phyloP scores from a whole-genome alignment of 2,888 invertebrate species.

The Stenurella melanura region DNA sequence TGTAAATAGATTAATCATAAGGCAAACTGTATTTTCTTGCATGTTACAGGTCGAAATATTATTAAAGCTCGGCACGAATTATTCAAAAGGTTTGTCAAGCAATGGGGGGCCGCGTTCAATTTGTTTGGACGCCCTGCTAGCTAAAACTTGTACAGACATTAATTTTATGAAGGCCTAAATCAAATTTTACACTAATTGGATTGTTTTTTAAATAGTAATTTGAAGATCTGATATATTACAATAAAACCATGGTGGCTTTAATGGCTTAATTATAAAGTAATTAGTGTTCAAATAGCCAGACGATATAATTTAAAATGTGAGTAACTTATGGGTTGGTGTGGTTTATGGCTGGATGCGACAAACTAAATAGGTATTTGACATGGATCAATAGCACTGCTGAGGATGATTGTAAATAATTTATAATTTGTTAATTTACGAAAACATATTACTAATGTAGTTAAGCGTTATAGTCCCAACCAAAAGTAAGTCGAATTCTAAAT shows the following conservation, averaged over 20 bases:
- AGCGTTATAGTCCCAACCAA: no score
- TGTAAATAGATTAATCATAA: neutral
- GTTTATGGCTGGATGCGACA: neutral
- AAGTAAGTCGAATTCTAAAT: no score
- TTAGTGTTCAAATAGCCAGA: neutral
- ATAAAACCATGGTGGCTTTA: neutral
- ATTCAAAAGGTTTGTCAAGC: conserved; percentile 12
- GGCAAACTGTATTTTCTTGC: neutral
- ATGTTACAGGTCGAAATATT: conserved; percentile 5
- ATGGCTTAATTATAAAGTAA: neutral
- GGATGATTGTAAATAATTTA: no score
- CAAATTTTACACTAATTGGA: conserved; percentile 11
- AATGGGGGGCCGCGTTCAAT: neutral
- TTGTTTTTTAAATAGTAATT: neutral
- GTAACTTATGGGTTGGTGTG: neutral
- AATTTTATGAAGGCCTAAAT: conserved; percentile 1
- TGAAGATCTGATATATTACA: neutral
- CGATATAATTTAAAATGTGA: conserved; percentile 4
- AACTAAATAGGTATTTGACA: no score
- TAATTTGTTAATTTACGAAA: no score
- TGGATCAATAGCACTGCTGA: no score
- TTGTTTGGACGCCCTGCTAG: conserved; percentile 14
- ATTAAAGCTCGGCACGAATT: conserved; percentile 12
- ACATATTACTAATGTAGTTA: no score
- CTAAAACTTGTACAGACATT: conserved; percentile 8